Percentiles rank a stretch among this genome's conserved stretches.
Evolutionary conservation across 2,797 vertebrate species (phyloP).

Genomic region (Enteromius treurensis): DNA sequence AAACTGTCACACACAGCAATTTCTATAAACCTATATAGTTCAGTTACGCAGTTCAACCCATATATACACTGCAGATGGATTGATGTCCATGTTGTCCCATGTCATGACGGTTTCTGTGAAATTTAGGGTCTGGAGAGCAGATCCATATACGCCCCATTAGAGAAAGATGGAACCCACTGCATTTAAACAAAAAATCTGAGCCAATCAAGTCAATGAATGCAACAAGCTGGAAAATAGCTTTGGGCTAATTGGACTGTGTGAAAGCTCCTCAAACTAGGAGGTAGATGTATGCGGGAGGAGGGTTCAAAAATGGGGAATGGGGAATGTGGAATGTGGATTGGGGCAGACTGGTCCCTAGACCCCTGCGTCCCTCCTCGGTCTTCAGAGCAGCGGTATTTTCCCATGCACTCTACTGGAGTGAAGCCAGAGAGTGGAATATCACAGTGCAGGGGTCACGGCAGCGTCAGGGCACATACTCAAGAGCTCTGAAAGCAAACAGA

Average conservation of each 20-base stretch:
- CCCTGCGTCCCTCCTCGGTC: slow-evolving; percentile 68
- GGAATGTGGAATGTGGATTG: slow-evolving; percentile 66
- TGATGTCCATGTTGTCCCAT: not conserved
- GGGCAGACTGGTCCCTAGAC: slow-evolving; percentile 49
- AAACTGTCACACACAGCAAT: not conserved
- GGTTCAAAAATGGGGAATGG: slow-evolving; percentile 25
- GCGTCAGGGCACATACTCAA: slow-evolving; percentile 71
- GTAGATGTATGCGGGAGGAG: slow-evolving; percentile 43
- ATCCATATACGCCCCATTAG: not conserved
- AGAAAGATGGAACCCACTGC: slow-evolving; percentile 29
- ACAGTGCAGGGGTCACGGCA: slow-evolving; percentile 69
- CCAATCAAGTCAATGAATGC: slow-evolving; percentile 28
- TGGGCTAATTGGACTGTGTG: slow-evolving; percentile 52
- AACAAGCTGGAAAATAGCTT: slow-evolving; percentile 55
- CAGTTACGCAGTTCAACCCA: not conserved
- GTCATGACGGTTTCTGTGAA: not conserved
- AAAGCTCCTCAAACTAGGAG: slow-evolving; percentile 27
- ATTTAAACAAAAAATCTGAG: slow-evolving; percentile 41
- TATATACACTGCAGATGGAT: not conserved
- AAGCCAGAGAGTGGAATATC: slow-evolving; percentile 79
- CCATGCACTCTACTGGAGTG: slow-evolving; percentile 88
- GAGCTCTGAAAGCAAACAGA: slow-evolving; percentile 78
- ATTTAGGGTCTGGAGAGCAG: not conserved
- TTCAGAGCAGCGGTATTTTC: slow-evolving; percentile 85
- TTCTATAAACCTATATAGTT: not conserved